Conservation (phyloP, 2,888 invertebrate genomes). For the Microplitis deprimator region DNA sequence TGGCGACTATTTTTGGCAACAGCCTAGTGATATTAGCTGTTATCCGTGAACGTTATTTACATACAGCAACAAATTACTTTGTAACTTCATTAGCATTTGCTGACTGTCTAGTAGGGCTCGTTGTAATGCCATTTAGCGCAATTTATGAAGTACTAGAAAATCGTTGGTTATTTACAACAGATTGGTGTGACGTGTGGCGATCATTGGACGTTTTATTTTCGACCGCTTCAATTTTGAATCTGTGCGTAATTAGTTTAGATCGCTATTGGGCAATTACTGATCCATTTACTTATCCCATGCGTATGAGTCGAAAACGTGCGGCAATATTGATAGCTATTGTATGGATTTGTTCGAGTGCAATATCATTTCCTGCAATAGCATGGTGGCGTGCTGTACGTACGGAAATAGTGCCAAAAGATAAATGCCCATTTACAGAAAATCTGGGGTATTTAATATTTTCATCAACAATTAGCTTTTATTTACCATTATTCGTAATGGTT, state of each 20-base stretch:
- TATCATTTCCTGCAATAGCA: slow-evolving; percentile 97
- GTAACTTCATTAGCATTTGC: slow-evolving; percentile 97
- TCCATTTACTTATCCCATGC: slow-evolving; percentile 96
- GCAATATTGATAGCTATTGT: slow-evolving; percentile 91
- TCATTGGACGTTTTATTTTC: slow-evolving; percentile 97
- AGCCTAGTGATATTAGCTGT: slow-evolving; percentile 95
- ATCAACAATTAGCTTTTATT: slow-evolving; percentile 97
- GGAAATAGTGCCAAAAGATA: slow-evolving; percentile 85
- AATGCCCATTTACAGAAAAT: slow-evolving; percentile 97
- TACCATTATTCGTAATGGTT: slow-evolving; percentile 97
- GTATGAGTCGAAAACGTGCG: slow-evolving; percentile 92
- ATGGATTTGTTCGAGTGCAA: slow-evolving; percentile 96
- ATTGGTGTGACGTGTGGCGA: slow-evolving; percentile 98
- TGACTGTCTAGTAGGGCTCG: slow-evolving; percentile 94
- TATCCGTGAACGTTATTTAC: slow-evolving; percentile 90
- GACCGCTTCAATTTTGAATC: slow-evolving; percentile 96
- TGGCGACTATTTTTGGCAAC: slow-evolving; percentile 96
- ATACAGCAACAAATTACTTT: slow-evolving; percentile 98
- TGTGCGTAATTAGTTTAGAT: slow-evolving; percentile 97
- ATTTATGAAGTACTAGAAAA: slow-evolving; percentile 90
- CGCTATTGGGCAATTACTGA: slow-evolving; percentile 99
- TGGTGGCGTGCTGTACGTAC: slow-evolving; percentile 94
- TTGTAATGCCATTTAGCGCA: slow-evolving; percentile 98
- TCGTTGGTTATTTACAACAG: slow-evolving; percentile 94
- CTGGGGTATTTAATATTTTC: slow-evolving; percentile 97